A percentile compares a stretch with the other conserved stretches of the same genome.
phyloP scores from a whole-genome alignment of 2,888 invertebrate species.

The Hemistola chrysoprasaria region DNA sequence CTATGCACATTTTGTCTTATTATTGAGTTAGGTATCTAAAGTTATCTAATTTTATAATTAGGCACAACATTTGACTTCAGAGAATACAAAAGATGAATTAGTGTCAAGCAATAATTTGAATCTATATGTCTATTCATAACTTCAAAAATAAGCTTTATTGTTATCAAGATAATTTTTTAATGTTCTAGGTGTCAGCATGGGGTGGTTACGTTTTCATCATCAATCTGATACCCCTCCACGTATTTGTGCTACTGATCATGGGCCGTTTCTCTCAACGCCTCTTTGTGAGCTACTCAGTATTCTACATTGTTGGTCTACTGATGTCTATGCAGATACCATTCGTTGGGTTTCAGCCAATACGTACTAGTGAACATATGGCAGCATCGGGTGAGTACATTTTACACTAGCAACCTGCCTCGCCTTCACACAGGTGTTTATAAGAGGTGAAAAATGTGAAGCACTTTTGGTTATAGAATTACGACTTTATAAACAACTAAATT shows the following conservation, averaged over 20 bases:
- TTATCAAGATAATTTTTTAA: conserved; percentile 8
- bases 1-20: not conserved
- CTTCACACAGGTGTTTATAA: too few relatives aligned
- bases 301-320: conserved; percentile 97
- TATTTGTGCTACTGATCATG: conserved; percentile 96
- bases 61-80: too few relatives aligned
- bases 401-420: not conserved
- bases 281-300: conserved; percentile 97
- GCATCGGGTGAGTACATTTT: conserved; percentile 86
- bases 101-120: too few relatives aligned
- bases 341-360: conserved; percentile 98
- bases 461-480: too few relatives aligned
- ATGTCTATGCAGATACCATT: conserved; percentile 99
- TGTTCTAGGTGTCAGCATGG: conserved; percentile 96
- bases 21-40: not conserved
- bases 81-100: too few relatives aligned
- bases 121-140: too few relatives aligned
- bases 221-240: conserved; percentile 98
- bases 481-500: too few relatives aligned
- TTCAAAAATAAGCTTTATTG: too few relatives aligned
- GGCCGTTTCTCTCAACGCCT: conserved; percentile 96
- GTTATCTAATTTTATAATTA: not conserved
- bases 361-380: conserved; percentile 99
- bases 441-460: too few relatives aligned
- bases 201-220: conserved; percentile 99